These are phyloP conservation scores for Myathropa florea DNA, from an alignment of 2,888 invertebrate species.

Conservation along the genomic window DNA sequence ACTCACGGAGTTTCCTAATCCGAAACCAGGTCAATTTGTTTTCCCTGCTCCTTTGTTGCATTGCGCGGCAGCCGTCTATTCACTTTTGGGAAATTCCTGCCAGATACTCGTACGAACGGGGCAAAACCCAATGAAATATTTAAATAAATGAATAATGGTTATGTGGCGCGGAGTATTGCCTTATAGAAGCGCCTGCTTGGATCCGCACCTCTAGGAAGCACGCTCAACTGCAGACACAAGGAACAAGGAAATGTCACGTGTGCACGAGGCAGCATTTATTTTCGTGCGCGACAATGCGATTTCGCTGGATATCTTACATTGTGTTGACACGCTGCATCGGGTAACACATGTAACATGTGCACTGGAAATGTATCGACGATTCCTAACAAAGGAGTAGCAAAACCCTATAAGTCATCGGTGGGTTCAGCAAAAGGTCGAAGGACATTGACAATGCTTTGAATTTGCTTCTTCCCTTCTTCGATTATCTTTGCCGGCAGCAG, in stretches of 20 bases:
- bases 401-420: neutral
- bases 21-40: neutral
- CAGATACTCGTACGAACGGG: neutral
- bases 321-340: neutral
- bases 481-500: too few species aligned
- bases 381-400: neutral
- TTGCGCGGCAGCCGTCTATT: neutral
- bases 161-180: neutral
- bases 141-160: slow-evolving; percentile 11
- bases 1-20: neutral
- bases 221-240: neutral
- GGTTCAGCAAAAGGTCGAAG: neutral
- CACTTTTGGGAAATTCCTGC: neutral
- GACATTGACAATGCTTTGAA: neutral
- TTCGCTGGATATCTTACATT: neutral
- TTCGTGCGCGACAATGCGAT: neutral
- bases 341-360: neutral
- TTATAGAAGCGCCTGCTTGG: neutral
- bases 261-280: neutral
- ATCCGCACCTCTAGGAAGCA: neutral
- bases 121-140: neutral
- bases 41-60: neutral
- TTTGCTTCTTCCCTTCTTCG: neutral
- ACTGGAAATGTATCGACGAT: neutral
- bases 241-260: neutral